These are phyloP conservation scores for Microcebus ravelobensis DNA, from an alignment of 2,113 vertebrate species.

Conservation along the genomic window DNA sequence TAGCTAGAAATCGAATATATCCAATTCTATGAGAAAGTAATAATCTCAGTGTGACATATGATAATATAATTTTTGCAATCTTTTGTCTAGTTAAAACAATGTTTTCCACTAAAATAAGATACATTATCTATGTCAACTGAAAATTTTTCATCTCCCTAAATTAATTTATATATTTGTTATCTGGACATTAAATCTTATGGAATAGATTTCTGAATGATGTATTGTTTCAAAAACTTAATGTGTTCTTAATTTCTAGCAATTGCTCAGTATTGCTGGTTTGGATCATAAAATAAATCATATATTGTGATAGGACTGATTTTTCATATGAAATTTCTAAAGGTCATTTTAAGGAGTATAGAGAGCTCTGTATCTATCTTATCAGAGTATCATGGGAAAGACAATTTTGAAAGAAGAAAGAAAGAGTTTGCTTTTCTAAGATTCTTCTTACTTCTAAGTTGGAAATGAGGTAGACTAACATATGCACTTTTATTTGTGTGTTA, in stretches of 20 bases:
- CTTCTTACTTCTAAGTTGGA: background rate
- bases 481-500: background rate
- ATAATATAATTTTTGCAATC: conserved; percentile 13
- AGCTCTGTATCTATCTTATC: background rate
- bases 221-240: background rate
- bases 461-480: background rate
- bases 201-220: conserved; percentile 16
- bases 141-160: conserved; percentile 26
- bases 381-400: background rate
- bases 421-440: background rate
- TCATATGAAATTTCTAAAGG: background rate
- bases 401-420: background rate
- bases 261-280: conserved; percentile 3
- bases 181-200: background rate
- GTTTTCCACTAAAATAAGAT: conserved; percentile 46
- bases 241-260: background rate
- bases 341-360: background rate
- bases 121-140: background rate
- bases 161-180: conserved; percentile 60
- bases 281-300: conserved; percentile 39
- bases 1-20: background rate
- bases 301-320: background rate
- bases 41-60: conserved; percentile 62
- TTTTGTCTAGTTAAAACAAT: conserved; percentile 56
- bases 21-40: conserved; percentile 59